Evolutionary conservation across 2,888 invertebrate species (phyloP).

Genomic region (Brachylomia viminalis): DNA sequence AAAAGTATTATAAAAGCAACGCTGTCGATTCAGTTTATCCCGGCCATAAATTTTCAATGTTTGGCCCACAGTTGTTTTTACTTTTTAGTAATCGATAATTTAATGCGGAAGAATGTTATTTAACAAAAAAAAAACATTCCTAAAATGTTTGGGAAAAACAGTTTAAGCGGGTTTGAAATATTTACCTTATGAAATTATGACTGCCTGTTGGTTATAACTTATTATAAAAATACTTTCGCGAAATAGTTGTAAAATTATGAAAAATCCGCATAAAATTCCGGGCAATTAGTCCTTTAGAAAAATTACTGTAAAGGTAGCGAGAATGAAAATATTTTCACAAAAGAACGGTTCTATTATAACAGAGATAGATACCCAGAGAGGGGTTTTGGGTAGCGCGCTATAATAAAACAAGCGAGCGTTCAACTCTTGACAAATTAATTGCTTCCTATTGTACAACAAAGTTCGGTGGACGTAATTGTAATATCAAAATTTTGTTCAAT

Average conservation of each 20-base stretch:
- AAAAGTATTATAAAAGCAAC: slow-evolving; percentile 33
- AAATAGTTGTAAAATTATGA: slow-evolving; percentile 10
- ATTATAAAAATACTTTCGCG: background rate
- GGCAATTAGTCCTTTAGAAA: slow-evolving; percentile 24
- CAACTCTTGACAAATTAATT: slow-evolving; percentile 66
- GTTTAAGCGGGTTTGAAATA: background rate
- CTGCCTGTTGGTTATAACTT: background rate
- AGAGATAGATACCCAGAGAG: slow-evolving; percentile 22
- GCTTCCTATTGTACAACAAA: slow-evolving; percentile 60
- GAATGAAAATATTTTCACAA: slow-evolving; percentile 38
- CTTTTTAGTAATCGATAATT: slow-evolving; percentile 44
- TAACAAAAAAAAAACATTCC: background rate
- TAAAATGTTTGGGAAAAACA: background rate
- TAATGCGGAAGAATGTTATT: slow-evolving; percentile 5
- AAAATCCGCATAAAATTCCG: background rate
- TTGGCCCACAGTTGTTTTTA: slow-evolving; percentile 32
- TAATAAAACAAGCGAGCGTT: slow-evolving; percentile 54
- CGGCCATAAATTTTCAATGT: slow-evolving; percentile 52
- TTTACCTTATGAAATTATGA: background rate
- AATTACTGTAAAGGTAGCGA: slow-evolving; percentile 20
- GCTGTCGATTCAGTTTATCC: slow-evolving; percentile 48
- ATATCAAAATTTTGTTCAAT: slow-evolving; percentile 49
- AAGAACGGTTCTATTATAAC: slow-evolving; percentile 28
- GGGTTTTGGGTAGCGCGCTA: slow-evolving; percentile 34
- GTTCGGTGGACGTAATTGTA: slow-evolving; percentile 45